Evolutionary conservation across 2,888 invertebrate genomes (phyloP).

Genomic region (Helobdella robusta): DNA sequence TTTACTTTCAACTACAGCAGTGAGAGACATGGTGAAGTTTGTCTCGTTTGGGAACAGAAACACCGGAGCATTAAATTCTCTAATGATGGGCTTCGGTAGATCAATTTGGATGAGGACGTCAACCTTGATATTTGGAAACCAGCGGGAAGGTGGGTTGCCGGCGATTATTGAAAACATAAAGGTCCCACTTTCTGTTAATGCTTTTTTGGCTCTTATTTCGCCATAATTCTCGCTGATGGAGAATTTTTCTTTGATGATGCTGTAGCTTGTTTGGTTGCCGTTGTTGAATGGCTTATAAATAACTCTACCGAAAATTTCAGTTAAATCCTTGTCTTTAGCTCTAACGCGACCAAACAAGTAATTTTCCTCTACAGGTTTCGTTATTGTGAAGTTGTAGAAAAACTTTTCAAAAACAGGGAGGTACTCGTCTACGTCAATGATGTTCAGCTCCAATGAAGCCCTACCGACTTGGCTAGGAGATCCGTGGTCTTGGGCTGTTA

Average conservation of each 20-base stretch:
- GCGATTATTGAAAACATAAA: conserved; percentile 6
- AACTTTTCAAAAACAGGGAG: conserved; percentile 11
- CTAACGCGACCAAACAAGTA: conserved; percentile 2
- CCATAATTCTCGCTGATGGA: conserved; percentile 1
- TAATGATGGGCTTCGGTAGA: neutral
- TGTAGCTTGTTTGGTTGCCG: neutral
- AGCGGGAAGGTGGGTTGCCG: conserved; percentile 5
- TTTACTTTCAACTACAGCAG: neutral
- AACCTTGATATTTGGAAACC: neutral
- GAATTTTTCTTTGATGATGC: neutral
- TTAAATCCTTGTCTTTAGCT: conserved; percentile 16
- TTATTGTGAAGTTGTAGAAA: conserved; percentile 1
- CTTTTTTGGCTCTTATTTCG: neutral
- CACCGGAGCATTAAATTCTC: neutral
- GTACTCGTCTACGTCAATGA: conserved; percentile 16
- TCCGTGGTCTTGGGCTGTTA: conserved; percentile 9
- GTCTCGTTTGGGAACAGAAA: conserved; percentile 5
- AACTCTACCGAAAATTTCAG: neutral
- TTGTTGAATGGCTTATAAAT: neutral
- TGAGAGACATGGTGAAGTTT: neutral
- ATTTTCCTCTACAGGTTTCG: neutral
- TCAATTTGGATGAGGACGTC: conserved; percentile 1
- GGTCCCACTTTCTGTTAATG: neutral
- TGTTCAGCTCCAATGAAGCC: conserved; percentile 9
- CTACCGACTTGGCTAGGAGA: neutral